A percentile compares a stretch with the other conserved stretches of the same genome.
Evolutionary conservation across 2,113 vertebrate genomes (phyloP).

Genomic region (Crocuta crocuta): DNA sequence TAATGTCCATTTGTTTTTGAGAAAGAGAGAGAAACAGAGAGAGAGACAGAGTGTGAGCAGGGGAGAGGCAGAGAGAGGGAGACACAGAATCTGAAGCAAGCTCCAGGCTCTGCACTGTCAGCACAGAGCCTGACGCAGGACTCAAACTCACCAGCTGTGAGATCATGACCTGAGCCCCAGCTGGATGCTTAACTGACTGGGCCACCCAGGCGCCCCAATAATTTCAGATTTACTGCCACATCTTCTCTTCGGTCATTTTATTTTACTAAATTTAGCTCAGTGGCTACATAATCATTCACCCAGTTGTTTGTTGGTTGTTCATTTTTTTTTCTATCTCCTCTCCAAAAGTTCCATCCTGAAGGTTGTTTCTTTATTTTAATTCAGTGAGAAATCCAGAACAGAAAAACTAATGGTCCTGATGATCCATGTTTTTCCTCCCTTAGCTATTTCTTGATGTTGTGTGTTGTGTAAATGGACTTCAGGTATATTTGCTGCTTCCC

Average conservation of each 20-base stretch:
- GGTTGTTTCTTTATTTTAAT: neutral
- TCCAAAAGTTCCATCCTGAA: neutral
- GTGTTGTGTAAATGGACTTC: too few relatives aligned
- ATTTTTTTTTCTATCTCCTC: neutral
- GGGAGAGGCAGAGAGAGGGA: too few relatives aligned
- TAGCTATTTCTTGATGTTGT: fast-evolving
- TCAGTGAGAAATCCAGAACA: neutral
- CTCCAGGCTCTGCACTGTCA: too few relatives aligned
- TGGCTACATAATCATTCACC: neutral
- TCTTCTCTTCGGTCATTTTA: neutral
- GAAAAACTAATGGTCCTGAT: neutral
- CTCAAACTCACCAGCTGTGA: too few relatives aligned
- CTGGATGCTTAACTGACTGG: too few relatives aligned
- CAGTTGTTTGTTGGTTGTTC: neutral
- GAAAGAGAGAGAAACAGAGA: too few relatives aligned
- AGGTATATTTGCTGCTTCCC: neutral
- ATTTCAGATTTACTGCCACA: neutral
- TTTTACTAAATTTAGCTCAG: neutral
- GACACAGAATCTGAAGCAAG: too few relatives aligned
- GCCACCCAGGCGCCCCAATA: too few relatives aligned
- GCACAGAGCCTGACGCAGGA: too few relatives aligned
- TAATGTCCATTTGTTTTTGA: too few relatives aligned
- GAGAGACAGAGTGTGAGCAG: too few relatives aligned
- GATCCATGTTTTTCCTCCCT: neutral
- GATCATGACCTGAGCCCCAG: too few relatives aligned